These are phyloP conservation scores for Setipinna tenuifilis DNA, from an alignment of 2,797 vertebrate species.

Conservation along the genomic window DNA sequence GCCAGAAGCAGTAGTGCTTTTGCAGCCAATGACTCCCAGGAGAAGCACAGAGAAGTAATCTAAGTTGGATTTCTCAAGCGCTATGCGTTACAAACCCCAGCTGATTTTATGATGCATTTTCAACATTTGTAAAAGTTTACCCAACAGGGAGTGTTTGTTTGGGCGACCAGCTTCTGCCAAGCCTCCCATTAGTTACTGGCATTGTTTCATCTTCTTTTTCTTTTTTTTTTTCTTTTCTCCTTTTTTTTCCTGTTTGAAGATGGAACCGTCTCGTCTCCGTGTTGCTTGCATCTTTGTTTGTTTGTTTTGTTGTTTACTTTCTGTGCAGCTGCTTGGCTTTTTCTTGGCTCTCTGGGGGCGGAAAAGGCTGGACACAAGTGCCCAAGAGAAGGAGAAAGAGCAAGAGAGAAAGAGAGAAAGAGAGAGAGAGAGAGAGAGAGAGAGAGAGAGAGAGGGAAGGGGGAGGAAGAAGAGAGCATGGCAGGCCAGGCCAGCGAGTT, in stretches of 20 bases:
- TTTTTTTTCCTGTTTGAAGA: not conserved
- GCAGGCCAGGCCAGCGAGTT: constrained; percentile 35
- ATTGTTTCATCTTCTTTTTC: not conserved
- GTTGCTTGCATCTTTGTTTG: not conserved
- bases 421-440: not conserved
- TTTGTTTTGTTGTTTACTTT: not conserved
- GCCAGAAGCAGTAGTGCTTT: not conserved
- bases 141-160: not conserved
- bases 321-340: not conserved
- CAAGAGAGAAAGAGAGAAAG: no score
- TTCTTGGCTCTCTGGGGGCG: not conserved
- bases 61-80: not conserved
- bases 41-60: not conserved
- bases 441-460: not conserved
- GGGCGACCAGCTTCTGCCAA: not conserved
- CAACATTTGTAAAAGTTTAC: not conserved
- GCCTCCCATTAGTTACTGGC: not conserved
- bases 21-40: not conserved
- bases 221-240: not conserved
- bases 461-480: constrained; percentile 24
- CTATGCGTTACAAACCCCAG: not conserved
- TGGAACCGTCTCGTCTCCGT: not conserved
- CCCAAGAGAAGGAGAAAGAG: not conserved
- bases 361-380: not conserved
- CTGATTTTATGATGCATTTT: not conserved